phyloP scores from a whole-genome alignment of 2,797 vertebrate genomes.

The Karalla daura region DNA sequence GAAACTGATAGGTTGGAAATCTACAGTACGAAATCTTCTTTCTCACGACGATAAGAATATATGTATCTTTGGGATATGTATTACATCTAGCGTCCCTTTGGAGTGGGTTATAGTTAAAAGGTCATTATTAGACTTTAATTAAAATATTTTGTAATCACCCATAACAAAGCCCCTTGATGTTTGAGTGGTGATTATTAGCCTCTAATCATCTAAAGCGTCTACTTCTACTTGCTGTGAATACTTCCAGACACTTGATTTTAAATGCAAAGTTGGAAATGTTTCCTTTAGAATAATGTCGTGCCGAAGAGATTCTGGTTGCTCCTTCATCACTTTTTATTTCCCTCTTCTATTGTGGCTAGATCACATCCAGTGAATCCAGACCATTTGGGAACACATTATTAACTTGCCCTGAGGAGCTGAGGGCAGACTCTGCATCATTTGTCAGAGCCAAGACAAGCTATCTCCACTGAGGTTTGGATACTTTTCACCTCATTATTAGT shows the following conservation, averaged over 20 bases:
- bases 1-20: too few species aligned
- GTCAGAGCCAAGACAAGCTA: conserved; percentile 34
- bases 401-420: conserved; percentile 27
- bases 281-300: background rate
- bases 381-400: conserved; percentile 37
- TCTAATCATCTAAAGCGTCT: background rate
- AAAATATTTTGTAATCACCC: too few species aligned
- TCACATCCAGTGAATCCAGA: conserved; percentile 13
- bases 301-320: background rate
- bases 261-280: conserved; percentile 10
- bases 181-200: background rate
- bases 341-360: conserved; percentile 7
- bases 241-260: background rate
- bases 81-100: too few species aligned
- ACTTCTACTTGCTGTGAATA: background rate
- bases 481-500: conserved; percentile 15
- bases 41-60: too few species aligned
- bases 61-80: too few species aligned
- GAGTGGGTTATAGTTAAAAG: too few species aligned
- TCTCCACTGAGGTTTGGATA: conserved; percentile 18
- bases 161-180: background rate
- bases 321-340: conserved; percentile 24
- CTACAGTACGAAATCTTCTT: too few species aligned
- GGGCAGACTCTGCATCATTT: conserved; percentile 40
- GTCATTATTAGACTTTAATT: too few species aligned